Percentiles rank a stretch among this genome's conserved stretches.
Conservation (phyloP, 2,797 vertebrate genomes). For the Pipistrellus pygmaeus region DNA sequence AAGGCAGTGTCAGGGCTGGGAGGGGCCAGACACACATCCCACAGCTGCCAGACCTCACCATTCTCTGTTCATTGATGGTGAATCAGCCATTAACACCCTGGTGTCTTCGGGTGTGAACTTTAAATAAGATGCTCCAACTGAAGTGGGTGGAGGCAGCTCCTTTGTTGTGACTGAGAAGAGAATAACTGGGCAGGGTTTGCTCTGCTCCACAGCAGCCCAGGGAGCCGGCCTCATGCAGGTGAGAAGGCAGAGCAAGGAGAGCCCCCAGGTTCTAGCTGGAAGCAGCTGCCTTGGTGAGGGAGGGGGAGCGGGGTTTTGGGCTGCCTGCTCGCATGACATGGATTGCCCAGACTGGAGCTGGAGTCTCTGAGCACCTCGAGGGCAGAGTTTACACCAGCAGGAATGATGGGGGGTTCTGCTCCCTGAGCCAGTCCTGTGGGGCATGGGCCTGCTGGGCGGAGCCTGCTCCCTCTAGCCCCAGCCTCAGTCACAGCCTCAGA, state of each 20-base stretch:
- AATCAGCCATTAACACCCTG: constrained; percentile 33
- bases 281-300: background rate
- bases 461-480: background rate
- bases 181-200: constrained; percentile 38
- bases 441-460: background rate
- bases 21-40: background rate
- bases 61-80: constrained; percentile 27
- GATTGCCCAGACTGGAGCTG: background rate
- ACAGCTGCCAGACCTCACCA: background rate
- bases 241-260: background rate
- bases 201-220: constrained; percentile 33
- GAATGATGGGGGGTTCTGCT: background rate
- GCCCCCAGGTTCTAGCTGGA: background rate
- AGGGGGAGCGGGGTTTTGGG: no score
- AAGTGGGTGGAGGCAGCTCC: constrained; percentile 5
- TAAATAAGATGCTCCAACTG: constrained; percentile 70
- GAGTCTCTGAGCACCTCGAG: background rate
- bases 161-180: constrained; percentile 6
- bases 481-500: background rate
- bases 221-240: constrained; percentile 26
- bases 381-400: background rate
- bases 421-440: background rate
- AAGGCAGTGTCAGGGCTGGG: background rate
- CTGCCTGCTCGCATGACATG: rapidly evolving
- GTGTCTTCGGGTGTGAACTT: constrained; percentile 60